Evolutionary conservation across 1,140 invertebrate species (phyloP).

Genomic region (Brachionus angularis): DNA sequence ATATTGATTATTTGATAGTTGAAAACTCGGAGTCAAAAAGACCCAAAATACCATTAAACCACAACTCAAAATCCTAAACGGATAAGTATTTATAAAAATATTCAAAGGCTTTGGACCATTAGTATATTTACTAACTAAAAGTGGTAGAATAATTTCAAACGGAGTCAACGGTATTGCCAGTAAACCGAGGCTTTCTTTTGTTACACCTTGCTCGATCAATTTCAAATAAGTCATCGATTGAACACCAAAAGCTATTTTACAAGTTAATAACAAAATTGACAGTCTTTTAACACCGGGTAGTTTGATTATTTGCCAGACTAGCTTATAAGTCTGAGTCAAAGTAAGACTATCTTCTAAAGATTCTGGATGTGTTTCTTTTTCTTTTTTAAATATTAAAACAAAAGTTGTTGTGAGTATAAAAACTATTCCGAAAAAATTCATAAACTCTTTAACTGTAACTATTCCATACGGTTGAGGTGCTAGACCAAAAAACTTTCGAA

Average conservation of each 20-base stretch:
- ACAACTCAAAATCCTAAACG: constrained; percentile 63
- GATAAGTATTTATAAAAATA: constrained; percentile 81
- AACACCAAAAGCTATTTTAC: constrained; percentile 62
- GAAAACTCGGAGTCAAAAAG: constrained; percentile 5
- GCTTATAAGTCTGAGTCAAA: background rate
- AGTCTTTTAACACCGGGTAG: constrained; percentile 72
- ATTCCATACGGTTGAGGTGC: constrained; percentile 4
- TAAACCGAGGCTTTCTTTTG: constrained; percentile 86
- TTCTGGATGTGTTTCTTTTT: constrained; percentile 61
- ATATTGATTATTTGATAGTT: background rate
- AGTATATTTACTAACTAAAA: constrained; percentile 80
- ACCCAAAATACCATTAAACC: constrained; percentile 14
- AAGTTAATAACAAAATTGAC: constrained; percentile 76
- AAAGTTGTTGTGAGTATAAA: constrained; percentile 86
- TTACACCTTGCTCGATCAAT: constrained; percentile 86
- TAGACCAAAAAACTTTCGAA: constrained; percentile 11
- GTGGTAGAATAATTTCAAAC: constrained; percentile 84
- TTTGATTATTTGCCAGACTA: constrained; percentile 1
- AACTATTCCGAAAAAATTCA: constrained; percentile 60
- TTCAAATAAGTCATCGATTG: constrained; percentile 82
- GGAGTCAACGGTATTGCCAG: constrained; percentile 82
- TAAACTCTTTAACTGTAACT: constrained; percentile 17
- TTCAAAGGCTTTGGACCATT: constrained; percentile 79
- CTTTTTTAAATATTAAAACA: constrained; percentile 82
- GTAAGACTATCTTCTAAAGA: background rate